Evolutionary conservation across 2,888 invertebrate genomes (phyloP), one percentile per base, ranked within the genome.

Genomic region (Halocaridina rubra): DNA sequence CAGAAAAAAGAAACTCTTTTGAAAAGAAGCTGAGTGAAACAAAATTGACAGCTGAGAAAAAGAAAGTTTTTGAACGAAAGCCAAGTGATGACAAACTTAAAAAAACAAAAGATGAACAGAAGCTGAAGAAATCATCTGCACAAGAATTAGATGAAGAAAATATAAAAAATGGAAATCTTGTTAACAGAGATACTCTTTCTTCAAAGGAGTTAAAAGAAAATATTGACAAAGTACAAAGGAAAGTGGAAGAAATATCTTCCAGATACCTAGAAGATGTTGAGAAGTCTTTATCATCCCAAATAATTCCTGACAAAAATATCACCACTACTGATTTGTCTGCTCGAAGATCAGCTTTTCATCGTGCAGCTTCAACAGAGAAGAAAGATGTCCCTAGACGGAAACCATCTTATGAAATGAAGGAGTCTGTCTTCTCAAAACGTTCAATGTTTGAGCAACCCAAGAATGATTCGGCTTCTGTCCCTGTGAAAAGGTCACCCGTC

Each of bases 351-450:
- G 57, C 64, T 10, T 84, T 84, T 33, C 71, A 30, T 46, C 33
- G 39, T 24, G 29, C 22, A 19, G 16, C 71, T 22, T 16, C 72
- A 16, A 78, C 77, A 8, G 46, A 67, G 24, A 79, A 67, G 57
- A 64, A 53, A 7, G 84, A 84, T 64, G 64, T 27, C 8, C 78
- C 74, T 10, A 46, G 46, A 13, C 59, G 84, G 32, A 84, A 84
- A 29, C 67, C 77, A 0, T 84, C 84, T n/a, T 84, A 67, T n/a
- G 84, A 84, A 24, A 77, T 84, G 22, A 84, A 84, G 61, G 79
- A 84, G 57, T 84, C 84, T 3, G 84, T 84, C 13, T 75, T 75
- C 19, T 46, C 84, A 2, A 61, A 79, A 22, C 72, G 79, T 32
- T 80, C 79, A 7, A 13, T 84, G 74, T 84, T 84, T 67, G 84